Percentiles rank a stretch among this genome's conserved stretches.
Evolutionary conservation across 1,140 invertebrate genomes (phyloP).

Genomic region (Hypothenemus hampei): DNA sequence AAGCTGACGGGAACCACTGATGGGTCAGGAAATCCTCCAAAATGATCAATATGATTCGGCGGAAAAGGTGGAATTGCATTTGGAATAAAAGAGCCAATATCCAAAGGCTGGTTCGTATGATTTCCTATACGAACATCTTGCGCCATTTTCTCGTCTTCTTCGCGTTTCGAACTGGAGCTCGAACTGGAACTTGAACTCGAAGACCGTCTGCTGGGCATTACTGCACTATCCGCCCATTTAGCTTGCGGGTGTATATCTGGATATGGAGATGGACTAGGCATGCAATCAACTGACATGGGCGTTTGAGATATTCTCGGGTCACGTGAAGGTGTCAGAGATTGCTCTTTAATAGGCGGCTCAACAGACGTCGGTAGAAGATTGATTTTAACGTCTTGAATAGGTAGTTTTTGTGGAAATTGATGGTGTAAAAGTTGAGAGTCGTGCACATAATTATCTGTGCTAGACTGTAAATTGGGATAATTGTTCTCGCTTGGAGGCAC

Average conservation of each 20-base stretch:
- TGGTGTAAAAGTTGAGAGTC: conserved; percentile 27
- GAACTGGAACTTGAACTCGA: conserved; percentile 52
- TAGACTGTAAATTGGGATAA: conserved; percentile 39
- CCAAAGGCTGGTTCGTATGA: conserved; percentile 34
- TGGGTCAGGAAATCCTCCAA: conserved; percentile 49
- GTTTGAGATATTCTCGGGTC: conserved; percentile 40
- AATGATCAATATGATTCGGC: conserved; percentile 46
- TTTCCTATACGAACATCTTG: conserved; percentile 42
- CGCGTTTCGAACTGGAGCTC: conserved; percentile 49
- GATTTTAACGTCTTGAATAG: neutral
- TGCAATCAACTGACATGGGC: conserved; percentile 50
- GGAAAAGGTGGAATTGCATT: conserved; percentile 48
- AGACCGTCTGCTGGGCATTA: conserved; percentile 61
- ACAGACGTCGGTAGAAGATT: conserved; percentile 27
- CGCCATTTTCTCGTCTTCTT: conserved; percentile 42
- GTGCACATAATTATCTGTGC: conserved; percentile 22
- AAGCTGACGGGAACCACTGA: conserved; percentile 48
- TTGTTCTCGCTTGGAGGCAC: conserved; percentile 57
- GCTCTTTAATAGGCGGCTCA: conserved; percentile 31
- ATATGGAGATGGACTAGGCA: conserved; percentile 61
- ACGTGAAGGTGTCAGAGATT: conserved; percentile 28
- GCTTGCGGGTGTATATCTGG: conserved; percentile 57
- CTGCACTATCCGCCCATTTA: conserved; percentile 67
- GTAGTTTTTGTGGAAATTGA: conserved; percentile 3
- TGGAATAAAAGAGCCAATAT: conserved; percentile 39